These are phyloP conservation scores for Falco rusticolus DNA, from an alignment of 2,797 vertebrate species.

Conservation along the genomic window DNA sequence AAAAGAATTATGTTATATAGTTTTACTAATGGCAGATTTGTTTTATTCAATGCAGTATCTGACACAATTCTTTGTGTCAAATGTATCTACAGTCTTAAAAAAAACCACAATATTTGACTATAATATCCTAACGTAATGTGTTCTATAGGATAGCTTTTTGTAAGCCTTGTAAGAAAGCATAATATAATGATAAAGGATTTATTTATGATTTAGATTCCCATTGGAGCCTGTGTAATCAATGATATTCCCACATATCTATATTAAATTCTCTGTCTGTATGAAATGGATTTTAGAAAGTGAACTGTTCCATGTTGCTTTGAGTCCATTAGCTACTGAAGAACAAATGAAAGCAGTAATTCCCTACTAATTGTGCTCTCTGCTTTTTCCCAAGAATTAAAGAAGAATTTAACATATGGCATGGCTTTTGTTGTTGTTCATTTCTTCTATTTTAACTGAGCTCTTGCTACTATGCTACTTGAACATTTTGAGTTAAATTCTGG, in stretches of 20 bases:
- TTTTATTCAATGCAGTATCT: background rate
- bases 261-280: background rate
- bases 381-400: background rate
- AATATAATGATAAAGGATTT: background rate
- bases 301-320: background rate
- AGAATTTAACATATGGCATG: background rate
- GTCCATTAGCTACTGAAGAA: background rate
- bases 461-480: background rate
- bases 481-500: background rate
- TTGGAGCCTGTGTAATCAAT: background rate
- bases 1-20: background rate
- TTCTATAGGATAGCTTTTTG: background rate
- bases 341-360: background rate
- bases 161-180: background rate
- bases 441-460: background rate
- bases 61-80: background rate
- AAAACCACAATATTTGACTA: background rate
- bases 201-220: background rate
- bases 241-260: background rate
- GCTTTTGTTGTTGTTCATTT: background rate
- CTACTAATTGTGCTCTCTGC: background rate
- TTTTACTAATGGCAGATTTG: background rate
- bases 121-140: background rate
- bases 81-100: background rate
- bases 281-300: background rate